Base-by-base conservation (phyloP, 2,888 invertebrate species). In the Heteropelma amictum region DNA sequence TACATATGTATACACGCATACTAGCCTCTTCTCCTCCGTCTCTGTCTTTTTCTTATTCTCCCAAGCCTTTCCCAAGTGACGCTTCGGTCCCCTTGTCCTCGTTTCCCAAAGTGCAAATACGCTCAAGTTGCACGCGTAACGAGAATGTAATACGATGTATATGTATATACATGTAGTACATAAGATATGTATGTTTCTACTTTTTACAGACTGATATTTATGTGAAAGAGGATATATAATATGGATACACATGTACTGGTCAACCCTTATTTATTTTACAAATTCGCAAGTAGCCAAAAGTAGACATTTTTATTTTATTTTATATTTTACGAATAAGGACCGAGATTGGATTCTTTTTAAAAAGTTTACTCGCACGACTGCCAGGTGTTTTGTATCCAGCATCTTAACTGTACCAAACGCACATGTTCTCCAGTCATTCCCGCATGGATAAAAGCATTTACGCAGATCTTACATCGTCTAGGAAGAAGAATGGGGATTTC, bases 131-230 rank as follows among this genome's bases (percentile, higher is more conserved):
- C 72, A 64, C 47, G 77, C 72, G 68, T 80, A 79, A 80, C 74
- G 77, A 81, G 72, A 74, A 76, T 79, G 78, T 79, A 79, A 80
- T 80, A 77, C 54, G 68, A 38, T 14, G 3, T 14, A 56, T 19
- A 30, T 19, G 7, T 8, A 8, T 30, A 33, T 38, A 26, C 35
- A 35, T 10, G n/a, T 47, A 23, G 10, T 23, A 23, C 21, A 12
- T 19, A 47, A 47, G 21, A 23, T n/a, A 47, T 47, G 23, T n/a
- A 47, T 23, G 12, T 23, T 5, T n/a, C 23, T 45, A 2, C 6
- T 6, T 4, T 6, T 12, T 12, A 23, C 45, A 2, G 12, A 23
- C 47, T 0, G 12, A 47, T n/a, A n/a, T 23, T n/a, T n/a, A 6
- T 23, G 7, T 47, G 6, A n/a, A n/a, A n/a, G n/a, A n/a, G n/a